A percentile compares a stretch with the other conserved stretches of the same genome.
Evolutionary conservation across 2,888 invertebrate genomes (phyloP).

Genomic region (Bombylius discolor): DNA sequence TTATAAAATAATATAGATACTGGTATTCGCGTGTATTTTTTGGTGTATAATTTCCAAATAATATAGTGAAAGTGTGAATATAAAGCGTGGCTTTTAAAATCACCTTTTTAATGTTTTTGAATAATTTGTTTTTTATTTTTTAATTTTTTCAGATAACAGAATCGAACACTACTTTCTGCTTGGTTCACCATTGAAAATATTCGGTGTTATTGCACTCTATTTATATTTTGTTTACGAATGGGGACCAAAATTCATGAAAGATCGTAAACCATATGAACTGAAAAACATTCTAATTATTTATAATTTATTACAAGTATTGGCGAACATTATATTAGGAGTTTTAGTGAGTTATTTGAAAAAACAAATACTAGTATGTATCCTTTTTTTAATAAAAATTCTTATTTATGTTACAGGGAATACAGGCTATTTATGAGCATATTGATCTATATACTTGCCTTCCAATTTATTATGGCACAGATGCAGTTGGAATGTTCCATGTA

Average conservation of each 20-base stretch:
- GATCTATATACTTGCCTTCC: neutral
- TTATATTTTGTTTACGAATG: conserved; percentile 51
- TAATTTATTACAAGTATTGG: neutral
- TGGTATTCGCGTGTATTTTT: too few species aligned
- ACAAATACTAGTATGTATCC: neutral
- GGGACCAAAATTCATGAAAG: conserved; percentile 58
- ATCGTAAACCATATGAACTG: conserved; percentile 47
- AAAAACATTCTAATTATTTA: conserved; percentile 39
- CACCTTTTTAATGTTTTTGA: neutral
- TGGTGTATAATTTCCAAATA: too few species aligned
- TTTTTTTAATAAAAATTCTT: neutral
- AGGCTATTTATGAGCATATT: neutral
- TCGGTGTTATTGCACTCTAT: conserved; percentile 45
- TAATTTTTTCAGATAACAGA: conserved; percentile 41
- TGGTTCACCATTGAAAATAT: conserved; percentile 46
- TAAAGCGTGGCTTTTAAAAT: too few species aligned
- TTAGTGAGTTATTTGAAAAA: neutral
- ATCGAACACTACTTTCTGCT: conserved; percentile 52
- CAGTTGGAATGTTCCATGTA: neutral
- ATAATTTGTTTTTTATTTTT: conserved; percentile 3
- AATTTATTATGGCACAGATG: conserved; percentile 2
- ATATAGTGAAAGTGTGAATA: neutral
- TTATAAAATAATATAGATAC: too few species aligned
- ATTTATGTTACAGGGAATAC: neutral
- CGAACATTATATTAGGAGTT: neutral